Conservation (phyloP, 2,797 vertebrate species). For the Holocentrus rufus region DNA sequence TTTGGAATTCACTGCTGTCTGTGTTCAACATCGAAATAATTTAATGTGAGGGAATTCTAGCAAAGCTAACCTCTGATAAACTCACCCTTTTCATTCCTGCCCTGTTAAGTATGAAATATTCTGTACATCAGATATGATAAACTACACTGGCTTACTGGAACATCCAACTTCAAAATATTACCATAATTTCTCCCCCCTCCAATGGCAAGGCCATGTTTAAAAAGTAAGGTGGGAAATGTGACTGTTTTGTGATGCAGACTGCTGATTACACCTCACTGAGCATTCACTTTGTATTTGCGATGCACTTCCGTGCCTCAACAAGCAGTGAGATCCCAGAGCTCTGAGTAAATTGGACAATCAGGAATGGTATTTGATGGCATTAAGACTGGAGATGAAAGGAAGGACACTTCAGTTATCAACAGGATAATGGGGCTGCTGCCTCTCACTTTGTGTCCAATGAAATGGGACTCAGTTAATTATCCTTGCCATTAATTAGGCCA, state of each 20-base stretch:
- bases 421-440: slow-evolving; percentile 76
- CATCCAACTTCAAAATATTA: background rate
- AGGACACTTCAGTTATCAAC: slow-evolving; percentile 79
- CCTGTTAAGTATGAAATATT: slow-evolving; percentile 40
- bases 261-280: slow-evolving; percentile 52
- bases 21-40: slow-evolving; percentile 47
- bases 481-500: slow-evolving; percentile 78
- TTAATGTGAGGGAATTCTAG: slow-evolving; percentile 37
- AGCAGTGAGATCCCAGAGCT: slow-evolving; percentile 68
- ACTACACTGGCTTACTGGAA: slow-evolving; percentile 14
- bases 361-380: slow-evolving; percentile 79
- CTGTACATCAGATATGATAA: slow-evolving; percentile 37
- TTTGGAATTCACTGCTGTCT: slow-evolving; percentile 25
- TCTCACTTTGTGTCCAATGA: slow-evolving; percentile 75
- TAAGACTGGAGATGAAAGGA: slow-evolving; percentile 79
- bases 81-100: slow-evolving; percentile 28
- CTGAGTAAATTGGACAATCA: slow-evolving; percentile 81
- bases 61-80: slow-evolving; percentile 57
- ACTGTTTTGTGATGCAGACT: slow-evolving; percentile 24
- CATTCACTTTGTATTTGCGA: slow-evolving; percentile 59
- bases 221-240: slow-evolving; percentile 34
- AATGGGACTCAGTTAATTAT: slow-evolving; percentile 77
- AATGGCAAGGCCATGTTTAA: slow-evolving; percentile 13
- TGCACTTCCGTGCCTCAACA: slow-evolving; percentile 61
- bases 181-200: no score